Evolutionary conservation across 2,888 invertebrate genomes (phyloP).

Genomic region (Sinohyriopsis cumingii): DNA sequence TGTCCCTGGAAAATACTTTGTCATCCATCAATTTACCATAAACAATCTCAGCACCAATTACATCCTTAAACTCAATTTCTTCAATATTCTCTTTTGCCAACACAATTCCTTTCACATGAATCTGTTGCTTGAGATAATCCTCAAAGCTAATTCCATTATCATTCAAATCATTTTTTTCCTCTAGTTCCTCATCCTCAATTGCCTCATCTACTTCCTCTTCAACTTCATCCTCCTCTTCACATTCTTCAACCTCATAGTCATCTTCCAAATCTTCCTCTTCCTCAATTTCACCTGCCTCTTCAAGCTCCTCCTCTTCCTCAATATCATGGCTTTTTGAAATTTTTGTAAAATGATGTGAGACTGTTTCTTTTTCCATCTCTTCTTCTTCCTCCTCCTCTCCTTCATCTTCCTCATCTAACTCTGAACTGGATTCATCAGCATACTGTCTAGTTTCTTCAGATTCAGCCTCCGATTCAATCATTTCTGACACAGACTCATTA

Average conservation of each 20-base stretch:
- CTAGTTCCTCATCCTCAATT: slow-evolving; percentile 7
- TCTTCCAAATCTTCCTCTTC: slow-evolving; percentile 16
- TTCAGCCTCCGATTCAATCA: slow-evolving; percentile 15
- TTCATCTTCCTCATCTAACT: slow-evolving; percentile 6
- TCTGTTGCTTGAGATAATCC: too few species aligned
- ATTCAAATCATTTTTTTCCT: slow-evolving; percentile 9
- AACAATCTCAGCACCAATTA: too few species aligned
- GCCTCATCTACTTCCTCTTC: slow-evolving; percentile 6
- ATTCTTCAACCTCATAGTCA: slow-evolving; percentile 16
- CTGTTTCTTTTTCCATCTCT: slow-evolving; percentile 9
- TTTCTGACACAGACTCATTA: background rate
- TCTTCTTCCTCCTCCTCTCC: slow-evolving; percentile 21
- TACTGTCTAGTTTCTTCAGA: slow-evolving; percentile 1
- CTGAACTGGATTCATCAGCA: background rate
- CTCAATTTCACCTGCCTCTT: slow-evolving; percentile 8
- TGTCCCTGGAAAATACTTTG: too few species aligned
- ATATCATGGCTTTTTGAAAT: slow-evolving; percentile 5
- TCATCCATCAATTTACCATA: too few species aligned
- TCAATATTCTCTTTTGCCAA: too few species aligned
- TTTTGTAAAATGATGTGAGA: slow-evolving; percentile 3
- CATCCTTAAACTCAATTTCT: too few species aligned
- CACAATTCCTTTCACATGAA: too few species aligned
- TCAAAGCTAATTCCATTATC: slow-evolving; percentile 4
- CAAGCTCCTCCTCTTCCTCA: slow-evolving; percentile 9
- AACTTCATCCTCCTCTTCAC: background rate